Evolutionary conservation across 2,888 invertebrate genomes (phyloP), one percentile per base, ranked within the genome.

Genomic region (Habroteleia sp.): DNA sequence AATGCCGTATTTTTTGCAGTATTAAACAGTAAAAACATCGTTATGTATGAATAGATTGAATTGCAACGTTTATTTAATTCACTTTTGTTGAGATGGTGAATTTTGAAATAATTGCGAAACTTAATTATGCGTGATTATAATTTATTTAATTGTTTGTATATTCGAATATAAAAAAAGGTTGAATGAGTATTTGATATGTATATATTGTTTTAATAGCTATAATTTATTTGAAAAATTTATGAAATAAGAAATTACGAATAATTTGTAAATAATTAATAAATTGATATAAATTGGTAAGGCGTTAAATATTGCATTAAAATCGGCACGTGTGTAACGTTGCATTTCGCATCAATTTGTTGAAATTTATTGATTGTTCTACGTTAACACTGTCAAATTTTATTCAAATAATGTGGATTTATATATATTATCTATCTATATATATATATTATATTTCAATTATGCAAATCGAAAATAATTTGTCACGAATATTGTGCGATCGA

Each of bases 261-360:
- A 31, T 31, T 50, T 50, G 50, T 50, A 50, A 20, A 50, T 50
- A 50, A 23, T 50, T 50, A 20, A 50, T n/a, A n/a, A n/a, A n/a
- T n/a, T n/a, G n/a, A 50, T 1, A 35, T 17, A 4, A 7, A 35
- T 33, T 50, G 11, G 35, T 35, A 16, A 33, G 23, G 16, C 5
- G 16, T 29, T 23, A 13, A 35, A n/a, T 33, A n/a, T 50, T 50
- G 13, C 13, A 50, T 50, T 50, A 35, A 23, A 23, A 46, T 5
- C n/a, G 35, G 33, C n/a, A n/a, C n/a, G n/a, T n/a, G n/a, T n/a
- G n/a, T 16, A 13, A 11, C 17, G 17, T 48, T 48, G 6, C 11
- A 6, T 14, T 29, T 29, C 10, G 7, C 10, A 41, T 41, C 5
- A 1, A 41, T 41, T 41, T 41, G 20, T 41, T 41, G 23, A 23